Base-by-base conservation (phyloP, 2,888 invertebrate species). In the Leptinotarsa juncta region DNA sequence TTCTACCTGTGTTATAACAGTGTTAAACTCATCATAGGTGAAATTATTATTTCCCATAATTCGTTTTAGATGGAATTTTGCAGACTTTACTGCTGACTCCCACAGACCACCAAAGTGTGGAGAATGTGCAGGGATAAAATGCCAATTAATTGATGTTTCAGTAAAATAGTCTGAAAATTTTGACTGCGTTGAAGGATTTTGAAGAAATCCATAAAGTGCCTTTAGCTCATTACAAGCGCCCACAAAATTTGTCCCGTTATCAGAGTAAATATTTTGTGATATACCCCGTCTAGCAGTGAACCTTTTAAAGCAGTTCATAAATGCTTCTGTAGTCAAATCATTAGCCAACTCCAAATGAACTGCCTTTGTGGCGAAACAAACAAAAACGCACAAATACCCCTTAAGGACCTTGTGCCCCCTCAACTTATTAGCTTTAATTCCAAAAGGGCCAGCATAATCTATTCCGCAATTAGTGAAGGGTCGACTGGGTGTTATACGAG, bases 271-370 rank as follows among this genome's bases (percentile, higher is more conserved):
- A 20, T 76, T 60, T n/a, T n/a, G 42, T 16, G 18, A 23, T 48
- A 42, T 49, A 23, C 73, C 76, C 16, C 75, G 55, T 51, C 70
- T 53, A 12, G 77, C 65, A 53, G 71, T 73, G 50, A 77, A 77
- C 55, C 75, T 50, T 26, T 74, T 71, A 51, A 76, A 62, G 3
- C 51, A 48, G 42, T 69, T 75, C 32, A 77, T 53, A 50, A 77
- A 77, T 12, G 67, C 12, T 23, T 77, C 73, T 4, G 69, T 76
- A 20, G 55, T 76, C 23, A 77, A 68, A 50, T 76, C 70, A 49
- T 18, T 23, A 26, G 32, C 72, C 12, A 75, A 5, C 20, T 72
- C 72, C 57, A 68, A 26, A 68, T 75, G 72, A 12, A 72, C 65
- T 20, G 75, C 75, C n/a, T 72, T 72, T 12, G 75, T 75, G 18